phyloP scores from a whole-genome alignment of 37 sponge, comb jelly and placozoan genomes.

The Eunapius fragilis region DNA sequence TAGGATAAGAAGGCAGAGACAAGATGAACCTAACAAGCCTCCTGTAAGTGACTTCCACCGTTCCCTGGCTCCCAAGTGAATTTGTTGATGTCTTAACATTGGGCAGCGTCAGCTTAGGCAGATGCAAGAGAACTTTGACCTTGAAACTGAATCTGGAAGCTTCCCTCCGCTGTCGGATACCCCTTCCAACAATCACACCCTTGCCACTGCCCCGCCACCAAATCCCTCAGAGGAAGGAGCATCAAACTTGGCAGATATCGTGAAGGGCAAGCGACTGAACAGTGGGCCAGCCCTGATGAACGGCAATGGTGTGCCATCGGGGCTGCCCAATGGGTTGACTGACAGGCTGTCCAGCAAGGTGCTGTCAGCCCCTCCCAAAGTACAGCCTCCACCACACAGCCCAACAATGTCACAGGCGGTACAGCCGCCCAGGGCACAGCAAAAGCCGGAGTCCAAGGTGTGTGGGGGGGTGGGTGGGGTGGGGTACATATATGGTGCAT shows the following conservation, averaged over 20 bases:
- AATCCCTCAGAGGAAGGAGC: slow-evolving; percentile 11
- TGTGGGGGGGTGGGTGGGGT: neutral
- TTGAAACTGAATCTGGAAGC: slow-evolving; percentile 27
- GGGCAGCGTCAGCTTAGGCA: slow-evolving; percentile 51
- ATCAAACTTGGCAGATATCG: slow-evolving; percentile 49
- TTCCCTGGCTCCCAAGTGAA: no score
- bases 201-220: slow-evolving; percentile 19
- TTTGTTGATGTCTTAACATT: neutral
- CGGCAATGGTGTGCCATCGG: neutral
- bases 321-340: neutral
- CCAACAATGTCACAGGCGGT: neutral
- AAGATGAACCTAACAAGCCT: neutral
- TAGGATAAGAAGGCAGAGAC: neutral
- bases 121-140: slow-evolving; percentile 48
- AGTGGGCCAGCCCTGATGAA: neutral
- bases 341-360: neutral
- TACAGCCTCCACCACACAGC: neutral
- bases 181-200: neutral
- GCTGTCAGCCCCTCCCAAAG: neutral
- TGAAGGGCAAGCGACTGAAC: slow-evolving; percentile 29
- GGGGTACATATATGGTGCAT: no score
- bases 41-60: neutral
- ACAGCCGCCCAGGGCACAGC: neutral
- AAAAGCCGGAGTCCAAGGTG: neutral
- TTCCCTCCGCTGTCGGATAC: slow-evolving; percentile 66